Percentiles rank a stretch among this genome's conserved stretches.
Conservation (phyloP, 2,888 invertebrate species). For the Helleia helle region DNA sequence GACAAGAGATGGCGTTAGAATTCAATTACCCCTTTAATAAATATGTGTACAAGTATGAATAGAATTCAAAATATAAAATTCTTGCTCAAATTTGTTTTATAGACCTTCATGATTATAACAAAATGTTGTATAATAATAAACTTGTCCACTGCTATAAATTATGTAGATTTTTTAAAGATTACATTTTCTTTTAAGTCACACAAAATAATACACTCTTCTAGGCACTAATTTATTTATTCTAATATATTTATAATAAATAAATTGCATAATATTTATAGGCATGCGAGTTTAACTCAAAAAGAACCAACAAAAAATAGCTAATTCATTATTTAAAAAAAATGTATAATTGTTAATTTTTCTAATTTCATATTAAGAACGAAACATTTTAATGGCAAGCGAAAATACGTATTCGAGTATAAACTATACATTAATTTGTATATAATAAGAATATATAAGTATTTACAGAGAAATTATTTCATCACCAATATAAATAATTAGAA, state of each 20-base stretch:
- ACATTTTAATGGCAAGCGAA: conserved; percentile 9
- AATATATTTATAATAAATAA: conserved; percentile 19
- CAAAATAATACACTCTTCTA: conserved; percentile 6
- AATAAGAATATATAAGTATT: conserved; percentile 1
- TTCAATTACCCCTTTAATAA: too few relatives aligned
- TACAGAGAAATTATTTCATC: conserved; percentile 7
- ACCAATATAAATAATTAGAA: background rate
- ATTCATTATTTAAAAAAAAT: conserved; percentile 15
- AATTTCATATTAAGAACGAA: background rate
- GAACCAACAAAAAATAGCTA: conserved; percentile 30
- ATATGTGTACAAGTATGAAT: too few relatives aligned
- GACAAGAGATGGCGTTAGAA: too few relatives aligned
- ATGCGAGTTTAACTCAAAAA: conserved; percentile 60
- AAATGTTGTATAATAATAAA: too few relatives aligned
- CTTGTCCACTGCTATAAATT: too few relatives aligned
- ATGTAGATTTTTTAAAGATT: too few relatives aligned
- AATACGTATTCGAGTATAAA: conserved; percentile 9
- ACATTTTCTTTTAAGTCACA: conserved; percentile 9
- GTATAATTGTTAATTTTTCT: conserved; percentile 14
- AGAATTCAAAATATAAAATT: too few relatives aligned
- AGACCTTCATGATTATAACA: too few relatives aligned
- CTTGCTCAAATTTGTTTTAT: too few relatives aligned
- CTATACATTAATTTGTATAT: conserved; percentile 4
- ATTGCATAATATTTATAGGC: conserved; percentile 26
- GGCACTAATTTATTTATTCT: conserved; percentile 11